Base-by-base conservation (phyloP, 2,797 vertebrate genomes). In the Pelochelys cantorii region DNA sequence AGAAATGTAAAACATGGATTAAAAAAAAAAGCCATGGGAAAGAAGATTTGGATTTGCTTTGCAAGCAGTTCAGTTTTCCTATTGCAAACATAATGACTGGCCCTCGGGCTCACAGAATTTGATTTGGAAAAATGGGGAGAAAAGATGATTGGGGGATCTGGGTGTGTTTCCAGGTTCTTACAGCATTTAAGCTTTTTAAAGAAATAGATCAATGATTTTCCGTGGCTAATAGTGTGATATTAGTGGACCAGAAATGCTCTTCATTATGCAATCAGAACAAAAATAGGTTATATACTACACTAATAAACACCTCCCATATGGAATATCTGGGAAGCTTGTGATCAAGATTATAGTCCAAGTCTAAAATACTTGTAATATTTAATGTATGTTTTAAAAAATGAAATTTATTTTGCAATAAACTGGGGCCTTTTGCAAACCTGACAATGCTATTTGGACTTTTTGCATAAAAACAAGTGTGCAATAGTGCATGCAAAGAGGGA, bases 31-130 rank as follows among this genome's bases (percentile, higher is more conserved):
- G 53, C 59, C 62, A 83, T 27, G 23, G 92, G 92, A 95, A 95
- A 94, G 23, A 90, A 86, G 75, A 92, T 92, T 85, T 59, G 89
- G 90, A 94, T 68, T 79, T 89, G 60, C 83, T 96, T 92, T 88
- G 94, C 92, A 89, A 95, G 88, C 84, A 75, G 56, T 62, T 90
- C 87, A 87, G 87, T 95, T 96, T 95, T 89, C 82, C 93, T 90
- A 90, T 85, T 92, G 80, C 92, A 90, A 65, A 85, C 53, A 48
- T 92, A 96, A 95, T 48, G 94, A 84, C 56, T 79, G 62, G 77
- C 94, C 92, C 92, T 75, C 87, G 75, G 94, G 71, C 91, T 80
- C 85, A 78, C 77, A 87, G 88, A 84, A 81, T 95, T 52, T 91
- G 88, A 88, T 93, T 92, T 94, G 89, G 83, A 79, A 88, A 89